These are phyloP conservation scores for Stigmatopora nigra DNA, from an alignment of 2,113 vertebrate genomes.

Conservation along the genomic window DNA sequence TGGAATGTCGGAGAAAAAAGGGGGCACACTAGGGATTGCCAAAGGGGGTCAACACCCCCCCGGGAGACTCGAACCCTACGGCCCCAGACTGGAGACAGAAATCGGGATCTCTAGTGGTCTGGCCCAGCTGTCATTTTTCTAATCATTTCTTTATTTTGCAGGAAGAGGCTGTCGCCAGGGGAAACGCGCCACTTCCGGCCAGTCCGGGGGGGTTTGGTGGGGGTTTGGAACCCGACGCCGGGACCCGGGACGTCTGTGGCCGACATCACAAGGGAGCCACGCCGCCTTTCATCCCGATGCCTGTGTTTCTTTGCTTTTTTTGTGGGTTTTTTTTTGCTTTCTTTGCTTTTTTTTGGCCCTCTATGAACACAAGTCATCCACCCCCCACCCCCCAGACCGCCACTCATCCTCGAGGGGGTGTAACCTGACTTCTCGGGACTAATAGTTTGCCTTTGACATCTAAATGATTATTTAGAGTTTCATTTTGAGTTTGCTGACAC, in stretches of 20 bases:
- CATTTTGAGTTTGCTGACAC: constrained; percentile 27
- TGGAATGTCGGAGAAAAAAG: constrained; percentile 49
- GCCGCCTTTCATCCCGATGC: constrained; percentile 67
- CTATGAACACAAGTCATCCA: constrained; percentile 69
- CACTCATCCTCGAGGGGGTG: constrained; percentile 51
- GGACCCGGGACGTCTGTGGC: constrained; percentile 66
- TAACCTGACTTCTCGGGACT: constrained; percentile 56
- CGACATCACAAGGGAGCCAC: constrained; percentile 69
- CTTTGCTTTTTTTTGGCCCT: constrained; percentile 64
- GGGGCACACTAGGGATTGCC: constrained; percentile 39
- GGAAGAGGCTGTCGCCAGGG: constrained; percentile 75
- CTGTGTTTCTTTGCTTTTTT: constrained; percentile 65
- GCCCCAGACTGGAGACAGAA: constrained; percentile 39
- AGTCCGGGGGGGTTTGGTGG: constrained; percentile 59
- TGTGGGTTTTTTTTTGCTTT: constrained; percentile 67
- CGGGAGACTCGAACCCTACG: constrained; percentile 41
- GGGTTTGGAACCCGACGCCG: constrained; percentile 50
- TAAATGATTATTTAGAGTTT: constrained; percentile 58
- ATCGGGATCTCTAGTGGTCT: constrained; percentile 51
- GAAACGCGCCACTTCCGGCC: constrained; percentile 73
- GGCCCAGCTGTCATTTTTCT: constrained; percentile 74
- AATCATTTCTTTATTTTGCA: constrained; percentile 83
- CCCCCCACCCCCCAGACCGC: constrained; percentile 33
- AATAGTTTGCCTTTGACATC: constrained; percentile 62
- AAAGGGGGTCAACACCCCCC: constrained; percentile 51